Conservation (phyloP, 1,140 invertebrate genomes). For the Physella acuta region DNA sequence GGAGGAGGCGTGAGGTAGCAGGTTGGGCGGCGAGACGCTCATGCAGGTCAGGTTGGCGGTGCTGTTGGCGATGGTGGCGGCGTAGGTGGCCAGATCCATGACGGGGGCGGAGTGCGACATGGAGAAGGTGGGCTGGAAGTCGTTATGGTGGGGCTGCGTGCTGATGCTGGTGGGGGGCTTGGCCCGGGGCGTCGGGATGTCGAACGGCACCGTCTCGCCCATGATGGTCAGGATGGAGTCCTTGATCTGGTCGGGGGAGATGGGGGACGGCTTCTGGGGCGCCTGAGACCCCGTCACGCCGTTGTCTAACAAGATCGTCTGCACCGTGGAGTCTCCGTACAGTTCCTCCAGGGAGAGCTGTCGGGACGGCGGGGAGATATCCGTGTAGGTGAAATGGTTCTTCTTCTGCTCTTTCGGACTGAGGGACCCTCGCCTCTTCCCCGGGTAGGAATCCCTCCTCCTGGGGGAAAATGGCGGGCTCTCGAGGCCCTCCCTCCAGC, state of each 20-base stretch:
- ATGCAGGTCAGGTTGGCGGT: constrained; percentile 57
- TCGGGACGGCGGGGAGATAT: constrained; percentile 47
- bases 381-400: constrained; percentile 45
- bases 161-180: constrained; percentile 22
- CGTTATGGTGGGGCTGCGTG: neutral
- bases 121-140: constrained; percentile 1
- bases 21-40: constrained; percentile 55
- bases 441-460: constrained; percentile 49
- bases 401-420: constrained; percentile 48
- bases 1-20: constrained; percentile 30
- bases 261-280: constrained; percentile 40
- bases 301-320: constrained; percentile 26
- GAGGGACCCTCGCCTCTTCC: constrained; percentile 45
- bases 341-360: constrained; percentile 43
- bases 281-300: constrained; percentile 24
- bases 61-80: constrained; percentile 57
- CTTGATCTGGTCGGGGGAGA: constrained; percentile 46
- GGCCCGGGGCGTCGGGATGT: constrained; percentile 27
- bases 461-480: constrained; percentile 54
- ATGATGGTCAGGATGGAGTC: constrained; percentile 35
- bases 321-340: constrained; percentile 26
- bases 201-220: constrained; percentile 32
- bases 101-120: constrained; percentile 40
- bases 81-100: constrained; percentile 56
- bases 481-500: constrained; percentile 53